A percentile compares a stretch with the other conserved stretches of the same genome.
Evolutionary conservation across 2,888 invertebrate species (phyloP).

Genomic region (Clunio marinus): DNA sequence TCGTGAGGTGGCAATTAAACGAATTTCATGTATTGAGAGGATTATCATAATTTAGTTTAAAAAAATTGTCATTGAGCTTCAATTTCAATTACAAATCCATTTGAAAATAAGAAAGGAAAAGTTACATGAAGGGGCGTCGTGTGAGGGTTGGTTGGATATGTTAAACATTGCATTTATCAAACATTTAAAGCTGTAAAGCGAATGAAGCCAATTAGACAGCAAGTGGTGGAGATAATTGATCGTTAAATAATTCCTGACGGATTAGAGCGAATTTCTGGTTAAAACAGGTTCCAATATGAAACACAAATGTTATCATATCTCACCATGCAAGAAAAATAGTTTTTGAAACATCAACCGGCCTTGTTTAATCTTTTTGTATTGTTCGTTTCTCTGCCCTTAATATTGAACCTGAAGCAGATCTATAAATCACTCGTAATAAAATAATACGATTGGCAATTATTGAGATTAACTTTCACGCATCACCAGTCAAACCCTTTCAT

Average conservation of each 20-base stretch:
- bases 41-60: constrained; percentile 39
- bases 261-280: too few relatives aligned
- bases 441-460: constrained; percentile 24
- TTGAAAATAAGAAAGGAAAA: too few relatives aligned
- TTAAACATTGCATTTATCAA: constrained; percentile 28
- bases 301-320: neutral
- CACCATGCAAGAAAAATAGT: neutral
- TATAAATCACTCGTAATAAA: constrained; percentile 16
- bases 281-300: neutral
- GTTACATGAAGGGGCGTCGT: constrained; percentile 2
- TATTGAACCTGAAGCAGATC: constrained; percentile 6
- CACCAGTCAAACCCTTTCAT: neutral
- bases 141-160: neutral
- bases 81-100: constrained; percentile 36
- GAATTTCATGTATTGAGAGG: neutral
- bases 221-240: neutral
- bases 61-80: constrained; percentile 6
- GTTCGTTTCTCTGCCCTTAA: neutral
- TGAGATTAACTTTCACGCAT: constrained; percentile 23
- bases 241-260: neutral
- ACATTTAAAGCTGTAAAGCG: constrained; percentile 5
- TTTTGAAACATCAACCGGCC: neutral
- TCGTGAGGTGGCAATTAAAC: constrained; percentile 38
- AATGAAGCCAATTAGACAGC: constrained; percentile 10
- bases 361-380: neutral